phyloP scores from a whole-genome alignment of 92 coral and sea anemone genomes.

The Meandrina meandrites region DNA sequence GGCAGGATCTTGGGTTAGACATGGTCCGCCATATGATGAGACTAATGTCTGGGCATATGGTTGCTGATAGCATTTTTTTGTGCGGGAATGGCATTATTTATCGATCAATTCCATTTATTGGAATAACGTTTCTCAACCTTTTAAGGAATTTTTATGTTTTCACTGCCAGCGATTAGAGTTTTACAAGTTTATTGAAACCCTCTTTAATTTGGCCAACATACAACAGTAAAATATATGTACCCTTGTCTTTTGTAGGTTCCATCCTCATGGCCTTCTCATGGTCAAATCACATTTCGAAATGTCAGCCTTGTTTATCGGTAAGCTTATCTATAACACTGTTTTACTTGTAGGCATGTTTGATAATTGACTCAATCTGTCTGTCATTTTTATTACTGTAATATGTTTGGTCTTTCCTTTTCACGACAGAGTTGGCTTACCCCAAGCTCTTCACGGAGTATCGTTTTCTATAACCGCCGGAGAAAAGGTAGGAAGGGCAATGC shows the following conservation, averaged over 20 bases:
- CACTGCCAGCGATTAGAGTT: too few species aligned
- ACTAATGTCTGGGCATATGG: too few species aligned
- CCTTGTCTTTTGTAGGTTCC: slow-evolving; percentile 56
- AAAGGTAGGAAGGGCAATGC: slow-evolving; percentile 53
- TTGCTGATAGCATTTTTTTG: too few species aligned
- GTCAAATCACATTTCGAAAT: slow-evolving; percentile 74
- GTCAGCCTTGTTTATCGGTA: slow-evolving; percentile 91
- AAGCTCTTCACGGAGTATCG: slow-evolving; percentile 79
- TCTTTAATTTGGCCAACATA: too few species aligned
- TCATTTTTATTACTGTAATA: neutral
- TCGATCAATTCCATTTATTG: too few species aligned
- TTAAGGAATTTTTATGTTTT: too few species aligned
- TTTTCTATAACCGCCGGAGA: slow-evolving; percentile 83
- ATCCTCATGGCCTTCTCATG: slow-evolving; percentile 83
- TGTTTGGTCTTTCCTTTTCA: neutral
- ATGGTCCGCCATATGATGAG: too few species aligned
- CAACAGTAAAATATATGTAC: neutral
- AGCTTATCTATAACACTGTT: neutral
- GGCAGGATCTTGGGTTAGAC: too few species aligned
- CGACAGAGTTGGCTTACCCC: slow-evolving; percentile 86
- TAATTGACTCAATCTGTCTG: too few species aligned
- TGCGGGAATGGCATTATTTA: too few species aligned
- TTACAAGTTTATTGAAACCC: too few species aligned
- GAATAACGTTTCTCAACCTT: too few species aligned
- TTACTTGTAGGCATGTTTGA: neutral